Evolutionary conservation across 53 echinoderm and acorn worm species (phyloP), one percentile per base, ranked within the genome.

Genomic region (Stichopus horrens): DNA sequence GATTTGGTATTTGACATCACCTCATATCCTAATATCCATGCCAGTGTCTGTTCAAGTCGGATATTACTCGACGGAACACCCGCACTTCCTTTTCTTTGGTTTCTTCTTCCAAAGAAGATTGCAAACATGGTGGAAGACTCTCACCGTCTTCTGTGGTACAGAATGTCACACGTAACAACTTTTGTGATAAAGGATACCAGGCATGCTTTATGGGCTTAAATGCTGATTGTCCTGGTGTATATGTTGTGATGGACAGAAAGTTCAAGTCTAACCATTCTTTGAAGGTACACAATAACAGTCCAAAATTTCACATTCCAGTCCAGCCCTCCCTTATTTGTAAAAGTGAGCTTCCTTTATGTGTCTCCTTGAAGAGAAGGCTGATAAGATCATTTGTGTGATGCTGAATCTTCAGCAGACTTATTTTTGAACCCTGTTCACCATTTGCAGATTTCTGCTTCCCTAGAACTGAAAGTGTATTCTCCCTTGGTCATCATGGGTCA

Each of bases 231-330:
- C 81, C 81, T 37, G 58, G 83, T 59, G 14, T 23, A 59, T 22
- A 63, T 10, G 18, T 21, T 2, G 60, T 20, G 5, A 5, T 4
- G 22, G 8, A 58, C 3, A 78, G 54, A 4, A n/a, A 59, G 7
- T 58, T 7, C 22, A 83, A 59, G 21, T 81, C 81, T 21, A 78
- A 57, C 19, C 22, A 86, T 8, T 6, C 67, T 23, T 21, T n/a
- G 19, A 11, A 86, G 20, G 53, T 53, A 86, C 6, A 86, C 7
- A 9, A 52, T 52, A 20, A 68, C 67, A 9, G 86, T 73, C 73
- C 86, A 86, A 8, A 73, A 86, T 23, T 86, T 86, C 6, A 20
- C 14, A 52, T 23, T 73, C 86, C 86, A 86, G 53, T 86, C 73
- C 6, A 14, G 37, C 5, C 86, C 86, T 16, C 71, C 37, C 54